Evolutionary conservation across 2,888 invertebrate species (phyloP).

Genomic region (Luperina nickerlii): DNA sequence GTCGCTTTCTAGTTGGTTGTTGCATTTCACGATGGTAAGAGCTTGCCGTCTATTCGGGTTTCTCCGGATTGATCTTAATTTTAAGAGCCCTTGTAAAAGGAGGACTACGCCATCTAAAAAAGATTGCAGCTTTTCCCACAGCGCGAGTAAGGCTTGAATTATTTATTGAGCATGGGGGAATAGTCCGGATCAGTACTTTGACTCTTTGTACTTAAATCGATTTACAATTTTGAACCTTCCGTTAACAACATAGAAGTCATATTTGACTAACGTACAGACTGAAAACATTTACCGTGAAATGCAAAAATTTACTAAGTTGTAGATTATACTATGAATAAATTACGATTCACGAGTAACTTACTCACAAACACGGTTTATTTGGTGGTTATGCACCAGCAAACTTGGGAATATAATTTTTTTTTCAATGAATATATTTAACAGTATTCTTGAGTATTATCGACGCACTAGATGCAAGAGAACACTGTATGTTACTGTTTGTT

Average conservation of each 20-base stretch:
- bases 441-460: slow-evolving; percentile 7
- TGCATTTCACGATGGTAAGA: background rate
- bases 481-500: background rate
- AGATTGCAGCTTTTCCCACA: background rate
- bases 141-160: background rate
- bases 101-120: background rate
- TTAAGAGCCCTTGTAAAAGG: background rate
- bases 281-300: background rate
- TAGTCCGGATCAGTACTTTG: background rate
- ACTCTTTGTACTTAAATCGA: background rate
- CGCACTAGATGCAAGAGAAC: slow-evolving; percentile 5
- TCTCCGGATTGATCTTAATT: background rate
- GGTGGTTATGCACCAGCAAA: slow-evolving; percentile 9
- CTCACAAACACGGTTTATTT: background rate
- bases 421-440: slow-evolving; percentile 1
- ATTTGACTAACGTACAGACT: background rate
- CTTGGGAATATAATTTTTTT: background rate
- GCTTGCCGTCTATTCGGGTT: background rate
- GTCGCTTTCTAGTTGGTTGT: background rate
- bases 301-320: background rate
- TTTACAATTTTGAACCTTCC: background rate
- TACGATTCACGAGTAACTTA: background rate
- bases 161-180: background rate
- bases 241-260: background rate
- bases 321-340: slow-evolving; percentile 8